These are phyloP conservation scores for Enchytraeus crypticus DNA, from an alignment of 2,888 invertebrate genomes.

Conservation along the genomic window DNA sequence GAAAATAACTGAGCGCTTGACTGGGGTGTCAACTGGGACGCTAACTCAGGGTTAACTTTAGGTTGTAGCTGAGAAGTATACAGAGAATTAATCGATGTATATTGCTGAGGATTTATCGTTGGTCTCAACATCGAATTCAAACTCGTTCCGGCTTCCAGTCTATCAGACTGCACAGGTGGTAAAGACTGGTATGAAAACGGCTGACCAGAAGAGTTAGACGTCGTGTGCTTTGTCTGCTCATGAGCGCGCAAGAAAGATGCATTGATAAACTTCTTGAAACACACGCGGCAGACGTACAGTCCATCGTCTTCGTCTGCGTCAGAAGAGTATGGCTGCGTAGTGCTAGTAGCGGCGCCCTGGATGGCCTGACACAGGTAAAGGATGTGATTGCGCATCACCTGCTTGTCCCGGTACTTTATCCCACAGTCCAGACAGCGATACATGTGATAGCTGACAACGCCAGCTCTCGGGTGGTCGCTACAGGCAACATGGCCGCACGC, in stretches of 20 bases:
- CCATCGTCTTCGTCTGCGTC: background rate
- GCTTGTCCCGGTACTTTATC: constrained; percentile 17
- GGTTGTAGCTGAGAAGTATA: too few relatives aligned
- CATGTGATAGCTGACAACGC: constrained; percentile 13
- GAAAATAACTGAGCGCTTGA: too few relatives aligned
- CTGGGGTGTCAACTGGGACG: too few relatives aligned
- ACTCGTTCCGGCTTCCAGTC: background rate
- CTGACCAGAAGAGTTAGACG: background rate
- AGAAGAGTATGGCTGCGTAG: background rate
- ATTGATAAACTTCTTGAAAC: constrained; percentile 14
- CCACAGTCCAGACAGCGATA: constrained; percentile 14
- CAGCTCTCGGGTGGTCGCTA: constrained; percentile 13
- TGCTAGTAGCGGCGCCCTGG: background rate
- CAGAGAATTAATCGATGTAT: too few relatives aligned
- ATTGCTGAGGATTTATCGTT: too few relatives aligned
- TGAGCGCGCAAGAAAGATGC: constrained; percentile 10
- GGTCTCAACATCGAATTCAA: background rate
- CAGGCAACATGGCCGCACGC: constrained; percentile 11
- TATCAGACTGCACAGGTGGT: too few relatives aligned
- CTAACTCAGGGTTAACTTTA: too few relatives aligned
- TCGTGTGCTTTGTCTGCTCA: constrained; percentile 1
- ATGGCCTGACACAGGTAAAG: constrained; percentile 6
- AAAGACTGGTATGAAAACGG: too few relatives aligned
- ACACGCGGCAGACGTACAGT: constrained; percentile 12
- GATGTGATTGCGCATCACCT: constrained; percentile 16